These are phyloP conservation scores for Drosophila miranda DNA, from an alignment of 1,140 invertebrate genomes.

Conservation along the genomic window DNA sequence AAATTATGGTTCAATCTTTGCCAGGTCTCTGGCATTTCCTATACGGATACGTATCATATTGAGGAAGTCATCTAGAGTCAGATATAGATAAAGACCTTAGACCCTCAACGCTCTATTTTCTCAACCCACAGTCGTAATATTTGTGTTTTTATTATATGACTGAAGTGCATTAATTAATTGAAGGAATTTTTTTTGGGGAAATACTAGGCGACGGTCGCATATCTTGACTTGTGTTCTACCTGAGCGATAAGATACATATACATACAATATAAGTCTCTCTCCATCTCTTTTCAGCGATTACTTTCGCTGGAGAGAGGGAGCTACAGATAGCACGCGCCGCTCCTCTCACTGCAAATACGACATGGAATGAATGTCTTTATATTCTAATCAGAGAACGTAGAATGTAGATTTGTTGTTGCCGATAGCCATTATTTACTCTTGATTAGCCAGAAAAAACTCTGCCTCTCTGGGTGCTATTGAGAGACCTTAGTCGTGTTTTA, in stretches of 20 bases:
- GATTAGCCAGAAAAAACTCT: constrained; percentile 52
- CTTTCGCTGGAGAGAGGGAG: constrained; percentile 55
- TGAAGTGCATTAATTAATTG: constrained; percentile 56
- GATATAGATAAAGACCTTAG: no score
- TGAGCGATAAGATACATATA: constrained; percentile 56
- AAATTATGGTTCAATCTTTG: no score
- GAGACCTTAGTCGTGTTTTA: constrained; percentile 58
- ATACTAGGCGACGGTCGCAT: constrained; percentile 9
- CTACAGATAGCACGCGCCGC: constrained; percentile 26
- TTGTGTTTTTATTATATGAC: constrained; percentile 10
- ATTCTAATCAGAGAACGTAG: constrained; percentile 64
- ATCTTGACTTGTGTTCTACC: constrained; percentile 33
- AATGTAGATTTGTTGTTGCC: constrained; percentile 56
- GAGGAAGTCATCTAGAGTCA: no score
- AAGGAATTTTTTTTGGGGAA: constrained; percentile 39
- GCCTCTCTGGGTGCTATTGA: constrained; percentile 4
- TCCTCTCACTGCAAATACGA: constrained; percentile 48
- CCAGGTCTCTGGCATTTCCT: no score
- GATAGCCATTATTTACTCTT: constrained; percentile 72
- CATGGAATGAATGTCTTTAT: constrained; percentile 31
- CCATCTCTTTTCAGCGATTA: constrained; percentile 24
- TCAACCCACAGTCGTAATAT: constrained; percentile 14
- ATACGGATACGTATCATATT: no score
- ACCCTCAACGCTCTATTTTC: background rate
- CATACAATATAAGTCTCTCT: background rate